Evolutionary conservation across 2,113 vertebrate genomes (phyloP), one percentile per base, ranked within the genome.

Genomic region (Amazona guildingii): DNA sequence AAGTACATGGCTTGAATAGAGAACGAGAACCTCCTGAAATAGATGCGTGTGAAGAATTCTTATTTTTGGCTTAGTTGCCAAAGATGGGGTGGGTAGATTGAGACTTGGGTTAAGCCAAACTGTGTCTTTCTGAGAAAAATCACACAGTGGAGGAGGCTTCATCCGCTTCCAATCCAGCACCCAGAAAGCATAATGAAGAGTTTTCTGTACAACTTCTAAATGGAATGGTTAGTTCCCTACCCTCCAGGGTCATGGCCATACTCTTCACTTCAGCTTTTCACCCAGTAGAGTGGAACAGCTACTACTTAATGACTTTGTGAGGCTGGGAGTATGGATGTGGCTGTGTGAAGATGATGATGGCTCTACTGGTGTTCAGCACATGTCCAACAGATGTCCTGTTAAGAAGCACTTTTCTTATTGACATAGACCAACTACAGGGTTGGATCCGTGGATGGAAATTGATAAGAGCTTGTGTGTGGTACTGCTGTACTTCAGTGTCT

Each of bases 391-490:
- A 20, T 20, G 35, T 63, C 69, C 21, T 3, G 2, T 3, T 64
- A 15, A 68, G 70, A 3, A 66, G 2, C 6, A 2, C 51, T 79
- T 78, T 37, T 25, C 20, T 51, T 3, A 0, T 2, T 61, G 67
- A 5, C 3, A 3, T 29, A 33, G 33, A 16, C 4, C 21, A 41
- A 9, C 29, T 15, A 1, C 41, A 14, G 73, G 39, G 35, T 31
- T 85, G 88, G 44, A 9, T 63, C 46, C 1, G 1, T 27, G 82
- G 21, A 3, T n/a, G 44, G 84, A 25, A 4, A 33, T 7, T 52
- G 57, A 1, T 29, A 9, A 13, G 49, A 14, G 17, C 25, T 29
- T 1, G 1, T 31, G 19, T 17, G 13, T 1, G 7, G 5, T 14
- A 1, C 55, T 74, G 63, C 86, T 69, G 33, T 10, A 8, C 17